Conservation (phyloP, 2,113 vertebrate species). For the Physeter macrocephalus region DNA sequence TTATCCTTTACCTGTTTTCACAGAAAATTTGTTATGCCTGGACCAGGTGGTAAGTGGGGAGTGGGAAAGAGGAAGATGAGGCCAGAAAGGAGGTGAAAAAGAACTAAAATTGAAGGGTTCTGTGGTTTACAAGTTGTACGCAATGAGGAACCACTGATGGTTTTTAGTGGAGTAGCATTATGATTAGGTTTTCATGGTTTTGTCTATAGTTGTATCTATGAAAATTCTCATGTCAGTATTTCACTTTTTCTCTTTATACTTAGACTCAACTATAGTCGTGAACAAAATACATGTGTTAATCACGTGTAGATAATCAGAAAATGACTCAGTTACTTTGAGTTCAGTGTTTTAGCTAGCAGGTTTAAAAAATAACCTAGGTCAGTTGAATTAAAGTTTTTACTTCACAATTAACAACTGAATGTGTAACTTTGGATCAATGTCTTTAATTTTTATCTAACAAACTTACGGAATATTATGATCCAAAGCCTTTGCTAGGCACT, state of each 20-base stretch:
- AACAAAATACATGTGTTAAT: not conserved
- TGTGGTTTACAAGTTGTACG: not conserved
- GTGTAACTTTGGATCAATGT: not conserved
- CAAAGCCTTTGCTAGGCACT: not conserved
- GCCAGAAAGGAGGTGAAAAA: not conserved
- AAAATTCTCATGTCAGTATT: not conserved
- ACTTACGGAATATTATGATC: not conserved
- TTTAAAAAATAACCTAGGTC: not conserved
- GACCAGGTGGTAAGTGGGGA: not conserved
- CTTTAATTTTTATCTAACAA: not conserved
- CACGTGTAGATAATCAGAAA: not conserved
- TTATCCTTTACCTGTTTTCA: not conserved
- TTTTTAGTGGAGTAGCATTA: not conserved
- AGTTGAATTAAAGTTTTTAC: not conserved
- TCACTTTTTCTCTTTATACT: not conserved
- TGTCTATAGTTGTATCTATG: not conserved
- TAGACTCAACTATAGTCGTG: not conserved
- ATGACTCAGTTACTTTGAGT: not conserved
- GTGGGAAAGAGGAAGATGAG: not conserved
- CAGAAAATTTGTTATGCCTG: not conserved
- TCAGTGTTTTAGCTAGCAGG: not conserved
- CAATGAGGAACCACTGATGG: not conserved
- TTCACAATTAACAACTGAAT: not conserved
- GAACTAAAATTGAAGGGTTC: not conserved
- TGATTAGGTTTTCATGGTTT: not conserved